Evolutionary conservation across 2,888 invertebrate genomes (phyloP), one percentile per base, ranked within the genome.

Genomic region (Drosophila flavopinicola): DNA sequence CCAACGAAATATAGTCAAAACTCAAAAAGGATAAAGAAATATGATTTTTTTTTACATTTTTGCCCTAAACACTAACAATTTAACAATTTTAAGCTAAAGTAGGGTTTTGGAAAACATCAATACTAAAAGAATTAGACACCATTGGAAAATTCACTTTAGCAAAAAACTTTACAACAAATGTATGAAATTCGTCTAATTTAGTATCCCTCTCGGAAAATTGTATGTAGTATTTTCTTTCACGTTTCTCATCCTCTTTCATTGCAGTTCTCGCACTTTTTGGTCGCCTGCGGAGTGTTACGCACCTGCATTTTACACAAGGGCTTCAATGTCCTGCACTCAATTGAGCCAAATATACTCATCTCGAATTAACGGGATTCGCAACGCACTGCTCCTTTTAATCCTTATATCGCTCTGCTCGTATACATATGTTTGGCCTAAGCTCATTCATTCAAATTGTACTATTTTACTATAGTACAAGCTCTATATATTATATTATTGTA

Each of bases 291-390:
- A 51, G 94, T 96, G 53, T 92, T 94, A 0, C 93, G 95, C 85
- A 96, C 98, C 4, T 97, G 97, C 89, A 94, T 95, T 10, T 92
- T 98, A 10, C 97, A 98, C 91, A 96, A 96, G 53, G 98, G 98
- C 38, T 95, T 97, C 78, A 93, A 95, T 72, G 94, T 95, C n/a
- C 92, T 98, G 42, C 92, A 93, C 61, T 91, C 94, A 2, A 93
- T 94, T 69, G 92, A 94, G 49, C 94, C 95, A 0, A 94, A 90
- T 78, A 89, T 91, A 69, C 85, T 91, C 68, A 78, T 89, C 70
- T 90, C 90, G 69, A 88, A 89, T 72, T 90, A 78, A 87, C 30
- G 29, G 27, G 32, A 38, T 25, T 54, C 29, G 38, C n/a, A 24
- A 33, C 25, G 11, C 27, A 37, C 23, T 33, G 35, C 23, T 47